Base-by-base conservation (phyloP, 2,113 vertebrate genomes). In the Puffinus mauretanicus region DNA sequence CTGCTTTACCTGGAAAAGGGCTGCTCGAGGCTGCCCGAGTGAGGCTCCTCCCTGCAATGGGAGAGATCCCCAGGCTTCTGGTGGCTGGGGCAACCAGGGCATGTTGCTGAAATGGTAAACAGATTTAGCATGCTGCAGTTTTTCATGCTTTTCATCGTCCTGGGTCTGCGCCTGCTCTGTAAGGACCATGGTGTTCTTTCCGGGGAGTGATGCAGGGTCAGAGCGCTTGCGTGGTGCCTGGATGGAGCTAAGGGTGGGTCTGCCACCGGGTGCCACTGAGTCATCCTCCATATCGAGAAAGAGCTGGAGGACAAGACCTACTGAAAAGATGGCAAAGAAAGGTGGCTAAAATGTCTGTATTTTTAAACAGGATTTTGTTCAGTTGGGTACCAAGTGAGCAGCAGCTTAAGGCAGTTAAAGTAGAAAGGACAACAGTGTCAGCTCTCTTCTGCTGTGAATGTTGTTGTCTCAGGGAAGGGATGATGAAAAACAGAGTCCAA, bases 1-100 rank as follows among this genome's bases (percentile, higher is more conserved):
- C 96, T 91, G 46, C 64, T 77, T 73, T 94, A 90, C 90, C 93
- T 92, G 92, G 90, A 92, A 89, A 29, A 84, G 47, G 51, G 52
- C 90, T 93, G 71, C 60, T 62, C 1, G 16, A 79, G 75, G 75
- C 57, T 79, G 82, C 78, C 0, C 2, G 55, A 88, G 66, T 18
- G 17, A 49, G 34, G 47, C 32, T 64, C 7, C 76, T 77, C 69
- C 78, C 70, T 64, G 52, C 52, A 61, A 9, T 0, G 0, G 38
- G 51, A 71, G 65, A 52, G 38, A 78, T 75, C 80, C 34, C 47
- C n/a, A 24, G 29, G 64, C 76, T 65, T n/a, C 66, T n/a, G 62
- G 34, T 84, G 57, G 34, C 82, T 87, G 78, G 20, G 65, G 60
- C 77, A 78, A 2, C 81, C 81, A 82, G 84, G 51, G 32, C 8